phyloP scores from a whole-genome alignment of 2,888 invertebrate species.

The Cosmopolites sordidus region DNA sequence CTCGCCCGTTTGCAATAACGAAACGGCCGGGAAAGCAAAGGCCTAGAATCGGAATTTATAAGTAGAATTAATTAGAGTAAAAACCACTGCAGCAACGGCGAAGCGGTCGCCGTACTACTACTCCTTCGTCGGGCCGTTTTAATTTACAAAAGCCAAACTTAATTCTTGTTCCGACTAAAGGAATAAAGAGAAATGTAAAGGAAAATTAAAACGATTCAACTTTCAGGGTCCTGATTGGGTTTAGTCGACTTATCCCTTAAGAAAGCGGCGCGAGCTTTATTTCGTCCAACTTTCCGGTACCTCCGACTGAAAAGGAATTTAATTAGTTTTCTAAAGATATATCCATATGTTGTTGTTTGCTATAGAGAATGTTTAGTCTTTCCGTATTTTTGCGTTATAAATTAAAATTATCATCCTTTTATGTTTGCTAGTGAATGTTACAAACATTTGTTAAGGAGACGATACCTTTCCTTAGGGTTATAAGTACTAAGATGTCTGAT shows the following conservation, averaged over 20 bases:
- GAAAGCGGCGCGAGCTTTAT: conserved; percentile 11
- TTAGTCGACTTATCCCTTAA: conserved; percentile 39
- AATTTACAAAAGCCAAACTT: conserved; percentile 55
- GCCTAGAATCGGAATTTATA: conserved; percentile 52
- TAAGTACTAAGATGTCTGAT: too few relatives aligned
- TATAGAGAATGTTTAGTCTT: too few relatives aligned
- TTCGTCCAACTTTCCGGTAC: conserved; percentile 12
- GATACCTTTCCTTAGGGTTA: too few relatives aligned
- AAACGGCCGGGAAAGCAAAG: conserved; percentile 20
- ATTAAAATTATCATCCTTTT: too few relatives aligned
- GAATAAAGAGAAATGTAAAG: conserved; percentile 54
- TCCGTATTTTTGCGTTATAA: too few relatives aligned
- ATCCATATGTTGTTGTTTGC: too few relatives aligned
- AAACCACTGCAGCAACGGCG: conserved; percentile 49
- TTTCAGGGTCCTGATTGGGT: conserved; percentile 49
- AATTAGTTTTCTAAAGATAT: background rate
- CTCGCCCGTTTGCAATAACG: conserved; percentile 13
- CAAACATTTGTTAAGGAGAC: too few relatives aligned
- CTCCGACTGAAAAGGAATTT: conserved; percentile 27
- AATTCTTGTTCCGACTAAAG: conserved; percentile 53
- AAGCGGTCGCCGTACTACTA: conserved; percentile 16
- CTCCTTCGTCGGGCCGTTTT: conserved; percentile 47
- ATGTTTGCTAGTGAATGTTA: too few relatives aligned
- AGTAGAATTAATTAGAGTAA: conserved; percentile 55
- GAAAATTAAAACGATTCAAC: conserved; percentile 54